A percentile compares a stretch with the other conserved stretches of the same genome.
Evolutionary conservation across 1,140 invertebrate species (phyloP).

Genomic region (Bombus affinis): DNA sequence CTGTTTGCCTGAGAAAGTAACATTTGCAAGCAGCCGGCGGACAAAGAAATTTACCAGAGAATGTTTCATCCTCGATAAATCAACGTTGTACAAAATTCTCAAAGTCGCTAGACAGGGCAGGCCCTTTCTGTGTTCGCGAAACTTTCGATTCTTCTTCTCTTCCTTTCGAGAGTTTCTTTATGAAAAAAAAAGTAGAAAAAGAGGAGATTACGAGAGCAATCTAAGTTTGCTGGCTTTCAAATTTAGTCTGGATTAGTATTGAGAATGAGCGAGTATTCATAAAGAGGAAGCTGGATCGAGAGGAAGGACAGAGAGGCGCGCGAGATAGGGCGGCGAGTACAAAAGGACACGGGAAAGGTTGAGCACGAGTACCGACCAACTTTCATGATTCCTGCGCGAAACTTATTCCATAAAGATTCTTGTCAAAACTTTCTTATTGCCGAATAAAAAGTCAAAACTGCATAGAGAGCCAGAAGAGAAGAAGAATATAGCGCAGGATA

Average conservation of each 20-base stretch:
- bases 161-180: no score
- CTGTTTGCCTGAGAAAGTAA: not conserved
- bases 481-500: slow-evolving; percentile 23
- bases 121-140: not conserved
- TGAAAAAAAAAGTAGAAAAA: not conserved
- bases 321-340: not conserved
- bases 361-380: slow-evolving; percentile 38
- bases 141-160: not conserved
- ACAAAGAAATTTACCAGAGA: not conserved
- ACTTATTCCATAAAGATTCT: slow-evolving; percentile 74
- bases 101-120: not conserved
- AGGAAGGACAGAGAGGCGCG: not conserved
- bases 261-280: slow-evolving; percentile 29
- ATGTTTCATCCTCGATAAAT: not conserved
- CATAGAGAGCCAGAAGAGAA: not conserved
- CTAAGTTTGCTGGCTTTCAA: slow-evolving; percentile 49
- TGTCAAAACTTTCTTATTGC: slow-evolving; percentile 72
- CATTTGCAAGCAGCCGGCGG: not conserved
- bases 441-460: slow-evolving; percentile 67
- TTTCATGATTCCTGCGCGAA: slow-evolving; percentile 51
- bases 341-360: slow-evolving; percentile 39
- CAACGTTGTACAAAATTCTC: not conserved
- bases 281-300: slow-evolving; percentile 20
- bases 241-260: slow-evolving; percentile 54
- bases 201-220: slow-evolving; percentile 15